Conservation (phyloP, 2,888 invertebrate species). For the Agrotis exclamationis region DNA sequence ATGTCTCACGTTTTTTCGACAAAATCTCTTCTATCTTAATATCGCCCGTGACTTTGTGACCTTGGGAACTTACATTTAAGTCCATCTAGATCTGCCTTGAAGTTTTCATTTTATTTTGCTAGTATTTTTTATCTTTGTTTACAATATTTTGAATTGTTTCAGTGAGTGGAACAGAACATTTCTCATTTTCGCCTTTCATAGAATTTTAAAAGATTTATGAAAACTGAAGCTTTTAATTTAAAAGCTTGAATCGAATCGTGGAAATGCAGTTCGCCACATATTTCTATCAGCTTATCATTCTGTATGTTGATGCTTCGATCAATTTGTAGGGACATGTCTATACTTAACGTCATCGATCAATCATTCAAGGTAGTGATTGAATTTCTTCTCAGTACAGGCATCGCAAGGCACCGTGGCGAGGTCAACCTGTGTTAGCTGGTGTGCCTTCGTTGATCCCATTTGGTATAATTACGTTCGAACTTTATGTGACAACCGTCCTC, state of each 20-base stretch:
- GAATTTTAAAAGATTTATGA: conserved; percentile 20
- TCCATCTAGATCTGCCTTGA: conserved; percentile 12
- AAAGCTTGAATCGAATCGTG: conserved; percentile 10
- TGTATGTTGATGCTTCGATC: conserved; percentile 67
- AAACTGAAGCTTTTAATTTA: conserved; percentile 21
- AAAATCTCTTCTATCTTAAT: conserved; percentile 41
- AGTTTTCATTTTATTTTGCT: conserved; percentile 2
- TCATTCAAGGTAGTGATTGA: conserved; percentile 77
- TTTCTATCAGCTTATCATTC: conserved; percentile 1
- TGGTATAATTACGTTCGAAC: conserved; percentile 89
- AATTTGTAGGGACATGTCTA: conserved; percentile 60
- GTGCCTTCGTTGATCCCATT: conserved; percentile 87
- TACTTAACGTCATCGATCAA: conserved; percentile 76
- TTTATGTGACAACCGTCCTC: conserved; percentile 83
- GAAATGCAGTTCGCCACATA: conserved; percentile 13
- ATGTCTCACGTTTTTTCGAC: conserved; percentile 50
- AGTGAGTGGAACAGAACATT: not conserved
- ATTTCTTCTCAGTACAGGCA: conserved; percentile 82
- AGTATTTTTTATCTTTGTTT: not conserved
- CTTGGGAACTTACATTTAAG: conserved; percentile 16
- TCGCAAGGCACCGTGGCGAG: conserved; percentile 76
- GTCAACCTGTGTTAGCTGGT: conserved; percentile 83
- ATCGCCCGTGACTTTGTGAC: conserved; percentile 41
- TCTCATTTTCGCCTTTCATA: conserved; percentile 3
- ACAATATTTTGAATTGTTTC: not conserved